A percentile compares a stretch with the other conserved stretches of the same genome.
Conservation (phyloP, 2,888 invertebrate species). For the Hyles lineata region DNA sequence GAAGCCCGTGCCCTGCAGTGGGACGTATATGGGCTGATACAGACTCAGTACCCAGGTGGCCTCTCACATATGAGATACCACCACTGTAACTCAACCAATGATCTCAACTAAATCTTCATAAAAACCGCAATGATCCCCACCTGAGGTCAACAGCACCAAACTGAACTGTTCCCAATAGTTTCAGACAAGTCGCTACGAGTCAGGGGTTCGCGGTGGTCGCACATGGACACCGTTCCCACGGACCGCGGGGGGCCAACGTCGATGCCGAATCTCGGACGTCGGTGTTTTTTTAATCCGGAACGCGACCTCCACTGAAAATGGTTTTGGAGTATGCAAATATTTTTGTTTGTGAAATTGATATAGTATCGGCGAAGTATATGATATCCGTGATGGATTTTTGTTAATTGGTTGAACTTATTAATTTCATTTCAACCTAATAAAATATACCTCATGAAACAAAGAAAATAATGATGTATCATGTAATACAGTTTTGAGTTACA, state of each 20-base stretch:
- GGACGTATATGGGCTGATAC: no score
- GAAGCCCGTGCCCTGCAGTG: no score
- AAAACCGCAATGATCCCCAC: not conserved
- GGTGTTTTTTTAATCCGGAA: conserved; percentile 44
- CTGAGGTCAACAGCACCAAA: conserved; percentile 14
- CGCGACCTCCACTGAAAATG: conserved; percentile 54
- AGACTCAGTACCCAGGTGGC: no score
- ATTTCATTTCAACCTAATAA: no score
- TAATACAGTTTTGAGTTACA: no score
- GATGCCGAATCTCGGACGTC: conserved; percentile 41
- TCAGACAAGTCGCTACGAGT: conserved; percentile 53
- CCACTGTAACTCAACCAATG: no score
- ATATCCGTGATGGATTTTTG: not conserved
- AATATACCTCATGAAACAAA: no score
- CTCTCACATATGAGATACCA: no score
- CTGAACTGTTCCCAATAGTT: conserved; percentile 27
- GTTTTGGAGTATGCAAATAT: conserved; percentile 25
- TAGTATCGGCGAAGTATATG: not conserved
- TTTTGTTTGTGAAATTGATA: conserved; percentile 25
- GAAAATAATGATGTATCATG: no score
- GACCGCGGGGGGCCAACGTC: conserved; percentile 59
- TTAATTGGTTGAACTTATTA: no score
- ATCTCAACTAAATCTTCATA: not conserved
- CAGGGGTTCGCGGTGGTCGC: conserved; percentile 63
- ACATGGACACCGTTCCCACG: conserved; percentile 69